Evolutionary conservation across 1,140 invertebrate genomes (phyloP), one percentile per base, ranked within the genome.

Genomic region (Drosophila grimshawi): DNA sequence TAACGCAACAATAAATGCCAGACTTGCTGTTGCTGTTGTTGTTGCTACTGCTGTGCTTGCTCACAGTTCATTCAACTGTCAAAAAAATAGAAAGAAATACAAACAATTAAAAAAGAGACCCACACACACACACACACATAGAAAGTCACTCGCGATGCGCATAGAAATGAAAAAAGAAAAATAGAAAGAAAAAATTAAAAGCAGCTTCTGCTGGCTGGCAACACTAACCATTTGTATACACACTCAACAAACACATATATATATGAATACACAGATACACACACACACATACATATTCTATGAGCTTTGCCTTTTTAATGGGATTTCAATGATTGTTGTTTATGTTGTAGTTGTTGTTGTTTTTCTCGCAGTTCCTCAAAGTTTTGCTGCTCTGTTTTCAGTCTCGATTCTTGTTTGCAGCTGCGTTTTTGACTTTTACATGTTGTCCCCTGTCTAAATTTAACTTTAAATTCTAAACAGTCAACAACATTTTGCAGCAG

Each of bases 21-120:
- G 6, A 41, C 5, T 4, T 35, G 30, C 56, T 33, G 11, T 4
- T 35, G 30, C 56, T 33, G 11, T 61, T 60, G 30, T 63, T 49
- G 51, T 61, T 72, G 48, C 59, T 67, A 49, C 41, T 68, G 61
- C 61, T 37, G 39, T 43, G 39, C 39, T 41, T 64, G 55, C 59
- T 62, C 8, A 49, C 33, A 29, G 81, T 85, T 85, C 81, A 80
- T 85, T 85, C 81, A 85, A 85, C 81, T 85, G 81, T 75, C 81
- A 80, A 80, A 86, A 78, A 64, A 41, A 41, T 10, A 78, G 53
- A 70, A 60, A 39, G 63, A 53, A 45, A 63, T 41, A 70, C 41
- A 81, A 79, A 65, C 66, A 67, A 78, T 49, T 60, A 52, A 68
- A 61, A 55, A 62, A 41, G 43, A 45, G 52, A 43, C 64, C 29